These are phyloP conservation scores for Ophiothrix spiculata DNA, from an alignment of 35 echinoderm and acorn worm genomes.

Conservation along the genomic window DNA sequence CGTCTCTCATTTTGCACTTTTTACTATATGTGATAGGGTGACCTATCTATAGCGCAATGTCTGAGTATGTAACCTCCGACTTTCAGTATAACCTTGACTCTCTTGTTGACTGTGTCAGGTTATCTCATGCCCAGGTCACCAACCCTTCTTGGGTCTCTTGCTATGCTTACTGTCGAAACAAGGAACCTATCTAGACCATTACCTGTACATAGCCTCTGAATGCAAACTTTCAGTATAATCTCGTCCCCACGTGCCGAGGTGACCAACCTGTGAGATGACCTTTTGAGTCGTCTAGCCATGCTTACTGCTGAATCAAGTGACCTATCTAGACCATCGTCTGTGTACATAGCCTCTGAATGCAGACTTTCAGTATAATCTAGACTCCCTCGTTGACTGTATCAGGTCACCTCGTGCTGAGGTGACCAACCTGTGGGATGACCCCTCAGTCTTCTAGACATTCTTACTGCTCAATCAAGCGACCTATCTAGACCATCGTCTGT, in stretches of 20 bases:
- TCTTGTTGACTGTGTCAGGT: not conserved
- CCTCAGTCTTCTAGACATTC: constrained; percentile 29
- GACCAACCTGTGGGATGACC: constrained; percentile 24
- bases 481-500: not conserved
- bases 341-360: not conserved
- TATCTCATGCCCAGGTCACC: constrained; percentile 11
- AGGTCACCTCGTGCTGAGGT: constrained; percentile 20
- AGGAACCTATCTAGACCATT: not conserved
- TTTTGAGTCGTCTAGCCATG: constrained; percentile 35
- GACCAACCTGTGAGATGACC: constrained; percentile 24
- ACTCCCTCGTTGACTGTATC: not conserved
- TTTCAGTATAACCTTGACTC: too few species aligned
- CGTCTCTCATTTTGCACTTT: constrained; percentile 17
- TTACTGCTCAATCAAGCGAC: constrained; percentile 38
- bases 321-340: not conserved
- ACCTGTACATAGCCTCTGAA: not conserved
- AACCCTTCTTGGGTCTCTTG: constrained; percentile 16
- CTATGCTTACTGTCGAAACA: constrained; percentile 40
- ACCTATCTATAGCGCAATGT: not conserved
- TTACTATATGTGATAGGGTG: constrained; percentile 36
- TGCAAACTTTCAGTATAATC: not conserved
- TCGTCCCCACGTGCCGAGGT: too few species aligned
- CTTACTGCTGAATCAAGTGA: constrained; percentile 38
- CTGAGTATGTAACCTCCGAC: constrained; percentile 1
- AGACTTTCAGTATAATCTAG: too few species aligned